These are phyloP conservation scores for Ceyx melanurus DNA, from an alignment of 2,113 vertebrate genomes.

Conservation along the genomic window DNA sequence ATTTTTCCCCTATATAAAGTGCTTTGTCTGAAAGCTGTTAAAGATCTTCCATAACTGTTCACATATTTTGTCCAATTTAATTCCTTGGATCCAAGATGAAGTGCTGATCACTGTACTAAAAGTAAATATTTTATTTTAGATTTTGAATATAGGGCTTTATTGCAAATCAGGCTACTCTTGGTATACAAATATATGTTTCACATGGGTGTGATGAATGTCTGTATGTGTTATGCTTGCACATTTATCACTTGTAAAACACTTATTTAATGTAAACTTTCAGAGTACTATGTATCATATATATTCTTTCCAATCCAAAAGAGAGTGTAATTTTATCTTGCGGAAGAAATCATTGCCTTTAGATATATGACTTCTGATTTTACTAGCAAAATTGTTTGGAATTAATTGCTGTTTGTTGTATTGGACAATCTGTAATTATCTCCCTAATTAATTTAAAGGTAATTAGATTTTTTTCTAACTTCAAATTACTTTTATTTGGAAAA, in stretches of 20 bases:
- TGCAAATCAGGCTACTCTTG: neutral
- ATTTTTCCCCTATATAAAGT: neutral
- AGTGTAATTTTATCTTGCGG: neutral
- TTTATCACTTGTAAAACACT: neutral
- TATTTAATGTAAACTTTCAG: neutral
- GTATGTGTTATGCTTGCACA: neutral
- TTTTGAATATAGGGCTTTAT: neutral
- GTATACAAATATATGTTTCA: neutral
- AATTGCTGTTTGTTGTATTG: neutral
- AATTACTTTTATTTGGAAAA: neutral
- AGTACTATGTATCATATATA: neutral
- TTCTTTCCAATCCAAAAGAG: neutral
- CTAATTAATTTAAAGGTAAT: neutral
- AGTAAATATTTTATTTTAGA: neutral
- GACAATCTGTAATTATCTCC: neutral
- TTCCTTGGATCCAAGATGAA: neutral
- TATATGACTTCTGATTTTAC: neutral
- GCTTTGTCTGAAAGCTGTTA: neutral
- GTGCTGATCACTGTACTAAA: neutral
- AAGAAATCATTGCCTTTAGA: neutral
- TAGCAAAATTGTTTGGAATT: neutral
- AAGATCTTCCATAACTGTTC: neutral
- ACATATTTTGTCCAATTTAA: neutral
- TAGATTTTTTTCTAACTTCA: neutral
- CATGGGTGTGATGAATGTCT: neutral